Evolutionary conservation across 1,140 invertebrate genomes (phyloP), one percentile per base, ranked within the genome.

Genomic region (Tetraneura akinire): DNA sequence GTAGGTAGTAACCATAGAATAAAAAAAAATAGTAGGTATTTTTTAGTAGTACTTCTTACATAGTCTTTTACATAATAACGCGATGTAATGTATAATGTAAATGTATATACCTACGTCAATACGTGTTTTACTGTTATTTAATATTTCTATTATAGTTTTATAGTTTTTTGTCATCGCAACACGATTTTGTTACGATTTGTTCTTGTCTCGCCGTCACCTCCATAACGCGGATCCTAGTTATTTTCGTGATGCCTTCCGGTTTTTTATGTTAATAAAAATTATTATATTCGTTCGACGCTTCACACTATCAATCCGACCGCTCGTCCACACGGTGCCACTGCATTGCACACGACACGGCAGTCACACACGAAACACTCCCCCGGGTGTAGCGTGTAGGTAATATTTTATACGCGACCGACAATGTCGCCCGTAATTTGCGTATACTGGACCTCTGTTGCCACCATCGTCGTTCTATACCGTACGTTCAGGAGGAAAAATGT

Each of bases 401-500:
- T 29, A 55, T 3, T 55, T 21, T n/a, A 9, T 21, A 23, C 21
- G 26, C 51, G 51, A 53, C 51, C 26, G 23, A 60, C 5, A 49
- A 51, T 71, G 68, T 71, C 68, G 68, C 16, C 8, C 4, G n/a
- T n/a, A 11, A 21, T 8, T 47, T 11, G 16, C 53, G 42, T 32
- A 60, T 6, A 8, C 60, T 23, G 37, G 16, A 78, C 42, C n/a
- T n/a, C n/a, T 37, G 9, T 14, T 16, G 62, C 74, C 16, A n/a
- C n/a, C n/a, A n/a, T n/a, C n/a, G 9, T 11, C 23, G 64, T 21
- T 45, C 68, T 21, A 42, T 68, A 5, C 11, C n/a, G 21, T 1
- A 76, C 51, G 5, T 60, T 76, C 37, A 8, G 32, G 21, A 45
- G n/a, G 42, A 60, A 78, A 60, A 45, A 78, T 62, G 55, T 78